Conservation (phyloP, 2,888 invertebrate genomes). For the Tipula helvola region DNA sequence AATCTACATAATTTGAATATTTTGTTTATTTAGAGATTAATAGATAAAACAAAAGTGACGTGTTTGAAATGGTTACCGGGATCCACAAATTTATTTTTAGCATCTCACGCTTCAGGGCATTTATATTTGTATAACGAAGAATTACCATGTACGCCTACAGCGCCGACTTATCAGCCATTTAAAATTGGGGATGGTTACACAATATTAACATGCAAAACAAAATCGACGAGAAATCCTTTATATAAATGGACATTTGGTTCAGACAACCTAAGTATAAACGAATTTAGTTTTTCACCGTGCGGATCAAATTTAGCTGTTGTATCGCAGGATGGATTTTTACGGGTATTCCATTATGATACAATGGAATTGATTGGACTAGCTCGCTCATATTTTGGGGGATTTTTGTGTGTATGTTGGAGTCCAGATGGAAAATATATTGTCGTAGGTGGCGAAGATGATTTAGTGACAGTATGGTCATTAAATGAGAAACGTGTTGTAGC, state of each 20-base stretch:
- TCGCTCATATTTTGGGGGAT: slow-evolving; percentile 95
- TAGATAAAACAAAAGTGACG: slow-evolving; percentile 52
- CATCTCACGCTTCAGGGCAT: slow-evolving; percentile 91
- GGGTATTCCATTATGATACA: slow-evolving; percentile 93
- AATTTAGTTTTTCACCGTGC: slow-evolving; percentile 94
- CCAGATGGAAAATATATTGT: slow-evolving; percentile 92
- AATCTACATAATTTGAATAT: slow-evolving; percentile 4
- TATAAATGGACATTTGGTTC: slow-evolving; percentile 78
- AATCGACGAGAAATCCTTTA: slow-evolving; percentile 91
- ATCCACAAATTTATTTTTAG: slow-evolving; percentile 84
- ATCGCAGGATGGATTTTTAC: slow-evolving; percentile 86
- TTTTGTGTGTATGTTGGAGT: slow-evolving; percentile 96
- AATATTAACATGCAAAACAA: slow-evolving; percentile 91
- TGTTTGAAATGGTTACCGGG: slow-evolving; percentile 97
- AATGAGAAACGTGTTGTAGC: slow-evolving; percentile 87
- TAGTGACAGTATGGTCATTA: slow-evolving; percentile 95
- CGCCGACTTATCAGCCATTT: slow-evolving; percentile 90
- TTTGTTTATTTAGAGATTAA: slow-evolving; percentile 28
- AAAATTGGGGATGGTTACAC: slow-evolving; percentile 90
- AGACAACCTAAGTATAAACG: slow-evolving; percentile 78
- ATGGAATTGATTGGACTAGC: slow-evolving; percentile 93
- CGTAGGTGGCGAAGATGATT: slow-evolving; percentile 96
- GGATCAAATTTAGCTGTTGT: slow-evolving; percentile 86
- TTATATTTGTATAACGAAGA: slow-evolving; percentile 97
- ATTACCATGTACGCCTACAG: slow-evolving; percentile 74